Conservation (phyloP, 1,140 invertebrate species). For the Drosophila sproati region DNA sequence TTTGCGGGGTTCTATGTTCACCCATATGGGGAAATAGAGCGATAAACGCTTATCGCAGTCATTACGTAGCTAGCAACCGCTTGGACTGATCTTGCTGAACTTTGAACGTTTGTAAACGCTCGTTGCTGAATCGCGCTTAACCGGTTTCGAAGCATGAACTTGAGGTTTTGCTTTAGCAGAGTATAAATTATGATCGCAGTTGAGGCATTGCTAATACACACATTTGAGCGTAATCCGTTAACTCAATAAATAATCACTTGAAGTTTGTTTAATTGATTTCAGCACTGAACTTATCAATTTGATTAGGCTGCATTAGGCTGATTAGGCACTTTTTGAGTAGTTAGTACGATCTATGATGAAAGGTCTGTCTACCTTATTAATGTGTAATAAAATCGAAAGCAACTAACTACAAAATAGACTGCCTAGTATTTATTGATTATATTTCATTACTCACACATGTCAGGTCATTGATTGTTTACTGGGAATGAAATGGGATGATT, state of each 20-base stretch:
- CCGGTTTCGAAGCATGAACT: slow-evolving; percentile 14
- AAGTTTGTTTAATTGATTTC: background rate
- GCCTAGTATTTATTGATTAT: background rate
- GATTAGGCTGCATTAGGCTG: background rate
- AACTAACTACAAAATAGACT: background rate
- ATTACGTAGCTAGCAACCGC: slow-evolving; percentile 39
- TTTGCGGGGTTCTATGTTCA: slow-evolving; percentile 1
- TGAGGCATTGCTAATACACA: background rate
- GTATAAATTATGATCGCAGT: background rate
- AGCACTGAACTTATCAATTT: background rate
- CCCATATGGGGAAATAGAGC: slow-evolving; percentile 22
- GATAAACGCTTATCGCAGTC: slow-evolving; percentile 37
- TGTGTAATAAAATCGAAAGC: background rate
- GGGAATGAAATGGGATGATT: no score
- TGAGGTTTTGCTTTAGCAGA: slow-evolving; percentile 9
- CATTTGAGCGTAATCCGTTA: background rate
- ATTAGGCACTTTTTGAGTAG: background rate
- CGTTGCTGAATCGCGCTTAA: background rate
- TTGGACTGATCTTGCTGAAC: slow-evolving; percentile 15
- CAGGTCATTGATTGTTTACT: no score
- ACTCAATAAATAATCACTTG: background rate
- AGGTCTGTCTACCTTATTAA: background rate
- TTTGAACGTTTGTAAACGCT: slow-evolving; percentile 26
- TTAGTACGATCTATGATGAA: background rate
- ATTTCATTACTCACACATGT: no score